These are phyloP conservation scores for Ceyx cyanopectus DNA, from an alignment of 2,113 vertebrate genomes.

Conservation along the genomic window DNA sequence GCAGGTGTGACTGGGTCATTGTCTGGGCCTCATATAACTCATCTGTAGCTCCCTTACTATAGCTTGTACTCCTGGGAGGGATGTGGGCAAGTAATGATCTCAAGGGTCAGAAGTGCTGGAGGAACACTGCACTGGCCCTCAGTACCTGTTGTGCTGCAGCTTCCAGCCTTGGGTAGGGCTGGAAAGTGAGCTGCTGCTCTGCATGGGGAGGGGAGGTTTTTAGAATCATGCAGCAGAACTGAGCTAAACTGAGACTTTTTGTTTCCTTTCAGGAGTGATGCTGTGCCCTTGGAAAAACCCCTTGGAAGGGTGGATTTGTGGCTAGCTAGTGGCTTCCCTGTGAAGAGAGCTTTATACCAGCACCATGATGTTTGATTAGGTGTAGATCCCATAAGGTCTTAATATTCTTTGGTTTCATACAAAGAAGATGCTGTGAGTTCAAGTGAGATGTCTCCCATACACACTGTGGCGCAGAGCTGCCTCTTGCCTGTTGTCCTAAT, in stretches of 20 bases:
- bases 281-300: background rate
- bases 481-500: background rate
- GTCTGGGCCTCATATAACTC: background rate
- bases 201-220: background rate
- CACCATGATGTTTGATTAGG: background rate
- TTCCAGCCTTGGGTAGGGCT: background rate
- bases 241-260: background rate
- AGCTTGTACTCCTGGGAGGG: background rate
- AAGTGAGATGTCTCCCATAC: background rate
- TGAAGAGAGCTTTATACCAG: background rate
- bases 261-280: background rate
- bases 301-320: background rate
- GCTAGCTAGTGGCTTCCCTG: background rate
- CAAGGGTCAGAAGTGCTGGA: background rate
- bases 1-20: background rate
- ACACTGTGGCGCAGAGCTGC: background rate
- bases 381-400: background rate
- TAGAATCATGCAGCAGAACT: background rate
- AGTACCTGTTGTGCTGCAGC: background rate
- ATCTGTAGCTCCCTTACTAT: background rate
- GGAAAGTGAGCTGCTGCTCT: background rate
- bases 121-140: background rate
- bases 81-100: background rate
- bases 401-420: background rate
- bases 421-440: background rate